These are phyloP conservation scores for Carapus acus DNA, from an alignment of 2,797 vertebrate genomes.

Conservation along the genomic window DNA sequence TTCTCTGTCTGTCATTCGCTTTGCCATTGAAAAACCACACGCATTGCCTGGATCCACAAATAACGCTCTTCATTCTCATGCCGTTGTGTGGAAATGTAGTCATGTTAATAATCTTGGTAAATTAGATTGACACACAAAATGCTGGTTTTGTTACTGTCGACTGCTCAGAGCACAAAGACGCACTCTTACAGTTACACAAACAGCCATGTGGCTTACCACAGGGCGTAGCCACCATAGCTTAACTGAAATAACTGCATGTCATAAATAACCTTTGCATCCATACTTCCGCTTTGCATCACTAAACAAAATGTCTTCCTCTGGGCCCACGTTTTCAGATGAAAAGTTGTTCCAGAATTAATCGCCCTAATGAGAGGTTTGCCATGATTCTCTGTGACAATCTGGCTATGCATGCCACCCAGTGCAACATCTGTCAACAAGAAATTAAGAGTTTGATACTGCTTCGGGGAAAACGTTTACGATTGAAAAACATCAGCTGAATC, in stretches of 20 bases:
- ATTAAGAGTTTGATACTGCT: too few species aligned
- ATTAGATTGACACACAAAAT: not conserved
- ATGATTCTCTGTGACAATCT: slow-evolving; percentile 20
- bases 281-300: slow-evolving; percentile 17
- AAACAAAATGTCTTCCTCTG: slow-evolving; percentile 3
- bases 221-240: slow-evolving; percentile 61
- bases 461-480: slow-evolving; percentile 22
- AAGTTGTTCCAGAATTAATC: too few species aligned
- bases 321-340: not conserved
- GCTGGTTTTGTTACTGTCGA: slow-evolving; percentile 11
- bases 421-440: too few species aligned
- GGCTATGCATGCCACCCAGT: too few species aligned
- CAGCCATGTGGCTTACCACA: slow-evolving; percentile 67
- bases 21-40: slow-evolving; percentile 9
- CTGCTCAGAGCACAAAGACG: slow-evolving; percentile 13
- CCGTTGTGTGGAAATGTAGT: not conserved
- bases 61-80: slow-evolving; percentile 9
- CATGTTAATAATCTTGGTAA: not conserved
- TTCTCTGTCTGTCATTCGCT: slow-evolving; percentile 35
- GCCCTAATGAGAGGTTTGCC: too few species aligned
- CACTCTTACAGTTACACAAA: slow-evolving; percentile 12
- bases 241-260: slow-evolving; percentile 55
- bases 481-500: slow-evolving; percentile 14
- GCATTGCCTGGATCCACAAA: not conserved
- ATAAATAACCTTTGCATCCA: slow-evolving; percentile 38